phyloP scores from a whole-genome alignment of 2,888 invertebrate species.

The Limnephilus lunatus region DNA sequence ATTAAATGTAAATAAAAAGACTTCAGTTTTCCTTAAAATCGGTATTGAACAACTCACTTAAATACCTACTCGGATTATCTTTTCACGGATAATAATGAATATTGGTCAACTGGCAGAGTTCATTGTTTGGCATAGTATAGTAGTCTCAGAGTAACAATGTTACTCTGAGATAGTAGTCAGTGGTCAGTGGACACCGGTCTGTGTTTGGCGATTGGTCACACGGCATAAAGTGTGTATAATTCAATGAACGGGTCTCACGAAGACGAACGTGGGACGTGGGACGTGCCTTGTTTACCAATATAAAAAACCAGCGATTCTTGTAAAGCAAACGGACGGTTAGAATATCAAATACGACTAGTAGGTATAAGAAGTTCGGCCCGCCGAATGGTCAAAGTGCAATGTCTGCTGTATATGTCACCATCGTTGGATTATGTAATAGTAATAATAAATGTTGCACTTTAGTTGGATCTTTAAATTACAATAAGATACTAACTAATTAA shows the following conservation, averaged over 20 bases:
- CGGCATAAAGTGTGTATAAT: neutral
- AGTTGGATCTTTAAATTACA: no score
- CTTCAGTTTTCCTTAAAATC: no score
- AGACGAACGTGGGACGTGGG: neutral
- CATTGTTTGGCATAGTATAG: neutral
- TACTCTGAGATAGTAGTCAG: no score
- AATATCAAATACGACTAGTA: neutral
- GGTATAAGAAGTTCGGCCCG: neutral
- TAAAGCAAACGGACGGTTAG: neutral
- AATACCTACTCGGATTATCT: no score
- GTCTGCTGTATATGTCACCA: neutral
- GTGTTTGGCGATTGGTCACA: neutral
- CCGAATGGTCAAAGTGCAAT: neutral
- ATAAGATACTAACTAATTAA: no score
- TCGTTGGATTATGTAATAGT: neutral
- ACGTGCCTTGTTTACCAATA: neutral
- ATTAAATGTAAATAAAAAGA: no score
- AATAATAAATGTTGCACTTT: no score
- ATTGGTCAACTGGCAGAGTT: neutral
- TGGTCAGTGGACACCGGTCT: neutral
- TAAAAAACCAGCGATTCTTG: neutral
- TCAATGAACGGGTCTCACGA: neutral
- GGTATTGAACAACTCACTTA: no score
- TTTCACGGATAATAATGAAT: no score
- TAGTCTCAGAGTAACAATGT: no score